phyloP scores from a whole-genome alignment of 30 jellyfish, hydroid and myxozoan genomes.

The Clytia hemisphaerica region DNA sequence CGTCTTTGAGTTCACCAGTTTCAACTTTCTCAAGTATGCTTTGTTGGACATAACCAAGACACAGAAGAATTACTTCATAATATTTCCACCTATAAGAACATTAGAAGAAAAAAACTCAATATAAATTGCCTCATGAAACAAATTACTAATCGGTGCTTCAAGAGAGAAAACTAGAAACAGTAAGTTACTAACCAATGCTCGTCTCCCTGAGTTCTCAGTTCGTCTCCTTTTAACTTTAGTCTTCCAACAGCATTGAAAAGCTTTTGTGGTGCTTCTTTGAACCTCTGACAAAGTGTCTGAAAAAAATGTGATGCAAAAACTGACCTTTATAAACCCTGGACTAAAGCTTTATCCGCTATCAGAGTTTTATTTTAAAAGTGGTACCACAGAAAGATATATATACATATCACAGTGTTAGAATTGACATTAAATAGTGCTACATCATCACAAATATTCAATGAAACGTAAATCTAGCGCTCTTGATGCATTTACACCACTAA shows the following conservation, averaged over 20 bases:
- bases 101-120: neutral
- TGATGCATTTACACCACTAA: too few species aligned
- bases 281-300: slow-evolving; percentile 69
- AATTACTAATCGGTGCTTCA: neutral
- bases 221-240: slow-evolving; percentile 58
- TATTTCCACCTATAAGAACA: slow-evolving; percentile 95
- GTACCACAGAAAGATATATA: too few species aligned
- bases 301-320: neutral
- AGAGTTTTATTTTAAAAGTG: too few species aligned
- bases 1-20: slow-evolving; percentile 38
- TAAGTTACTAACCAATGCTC: slow-evolving; percentile 44
- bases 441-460: too few species aligned
- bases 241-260: slow-evolving; percentile 67
- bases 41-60: slow-evolving; percentile 69
- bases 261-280: slow-evolving; percentile 43
- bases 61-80: slow-evolving; percentile 71
- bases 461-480: too few species aligned
- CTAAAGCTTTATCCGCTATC: too few species aligned
- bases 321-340: too few species aligned
- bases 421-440: too few species aligned
- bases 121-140: neutral
- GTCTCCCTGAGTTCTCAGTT: slow-evolving; percentile 51
- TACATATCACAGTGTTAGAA: too few species aligned
- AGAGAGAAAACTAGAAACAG: neutral
- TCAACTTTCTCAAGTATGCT: slow-evolving; percentile 48